Conservation (phyloP, 2,888 invertebrate species). For the Volucella bombylans region DNA sequence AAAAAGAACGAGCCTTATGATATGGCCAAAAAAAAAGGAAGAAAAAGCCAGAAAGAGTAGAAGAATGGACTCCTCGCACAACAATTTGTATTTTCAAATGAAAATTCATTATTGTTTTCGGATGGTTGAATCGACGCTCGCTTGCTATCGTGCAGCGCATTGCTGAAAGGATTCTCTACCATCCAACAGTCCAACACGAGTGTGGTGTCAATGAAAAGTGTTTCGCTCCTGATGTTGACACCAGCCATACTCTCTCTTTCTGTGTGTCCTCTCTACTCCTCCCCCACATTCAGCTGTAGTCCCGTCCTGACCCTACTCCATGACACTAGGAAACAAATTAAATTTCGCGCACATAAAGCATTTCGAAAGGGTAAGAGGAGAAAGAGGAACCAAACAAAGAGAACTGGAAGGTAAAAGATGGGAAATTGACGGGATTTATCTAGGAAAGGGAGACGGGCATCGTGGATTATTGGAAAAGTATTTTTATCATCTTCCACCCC, state of each 20-base stretch:
- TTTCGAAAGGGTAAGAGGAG: not conserved
- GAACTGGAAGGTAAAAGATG: too few relatives aligned
- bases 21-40: slow-evolving; percentile 9
- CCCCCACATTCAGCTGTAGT: too few relatives aligned
- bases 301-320: not conserved
- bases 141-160: not conserved
- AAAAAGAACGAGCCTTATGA: slow-evolving; percentile 8
- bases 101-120: slow-evolving; percentile 72
- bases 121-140: slow-evolving; percentile 36
- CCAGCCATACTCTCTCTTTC: not conserved
- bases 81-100: slow-evolving; percentile 71
- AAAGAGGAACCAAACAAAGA: not conserved
- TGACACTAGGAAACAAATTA: slow-evolving; percentile 62
- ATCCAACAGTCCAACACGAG: not conserved
- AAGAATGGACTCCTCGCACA: not conserved
- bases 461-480: slow-evolving; percentile 42
- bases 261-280: too few relatives aligned
- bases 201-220: slow-evolving; percentile 62
- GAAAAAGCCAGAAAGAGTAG: slow-evolving; percentile 26
- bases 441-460: not conserved
- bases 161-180: slow-evolving; percentile 45
- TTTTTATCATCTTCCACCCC: slow-evolving; percentile 18
- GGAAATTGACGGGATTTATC: too few relatives aligned
- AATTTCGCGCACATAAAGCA: slow-evolving; percentile 45
- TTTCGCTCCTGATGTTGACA: slow-evolving; percentile 36